Base-by-base conservation (phyloP, 2,113 vertebrate genomes). In the Panthera uncia region DNA sequence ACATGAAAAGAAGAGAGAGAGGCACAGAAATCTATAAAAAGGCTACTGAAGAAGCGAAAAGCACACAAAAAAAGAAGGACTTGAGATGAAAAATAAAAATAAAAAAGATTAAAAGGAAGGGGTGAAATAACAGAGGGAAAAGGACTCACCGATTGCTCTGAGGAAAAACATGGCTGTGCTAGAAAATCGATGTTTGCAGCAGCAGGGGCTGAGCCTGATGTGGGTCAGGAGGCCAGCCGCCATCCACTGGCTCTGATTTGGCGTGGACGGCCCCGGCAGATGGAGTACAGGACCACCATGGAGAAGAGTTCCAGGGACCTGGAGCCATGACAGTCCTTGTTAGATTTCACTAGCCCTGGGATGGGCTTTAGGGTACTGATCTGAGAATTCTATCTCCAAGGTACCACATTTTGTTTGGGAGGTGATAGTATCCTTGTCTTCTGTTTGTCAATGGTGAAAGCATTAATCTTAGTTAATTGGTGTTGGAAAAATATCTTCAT, bases 71-170 rank as follows among this genome's bases (percentile, higher is more conserved):
- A 89, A 5, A 41, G 19, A 33, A 89, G 79, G 57, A 88, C 74
- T 97, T 96, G 68, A 88, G 95, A 65, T 95, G 87, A 89, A 87
- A 85, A 93, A 94, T 94, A 91, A 97, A 96, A 96, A 93, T 84
- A 97, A 93, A 78, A 94, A 91, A 88, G 65, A 89, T 96, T 91
- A 74, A 96, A 98, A 97, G 71, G 33, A 91, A 94, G 55, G 27
- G 80, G 80, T 91, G 61, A 95, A 96, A 92, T 23, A 48, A 91
- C 89, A 85, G 74, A 96, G 33, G 48, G 33, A 94, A 61, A 92
- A 69, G 68, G 50, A 45, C 83, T 66, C 89, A 73, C 82, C 68
- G 14, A 61, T 38, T 89, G 86, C 55, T 97, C 38, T 82, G n/a
- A 94, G 27, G 73, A 23, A 76, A 93, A 68, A 45, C 57, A 50